Conservation (phyloP, 2,888 invertebrate species). For the Cephus spinipes region DNA sequence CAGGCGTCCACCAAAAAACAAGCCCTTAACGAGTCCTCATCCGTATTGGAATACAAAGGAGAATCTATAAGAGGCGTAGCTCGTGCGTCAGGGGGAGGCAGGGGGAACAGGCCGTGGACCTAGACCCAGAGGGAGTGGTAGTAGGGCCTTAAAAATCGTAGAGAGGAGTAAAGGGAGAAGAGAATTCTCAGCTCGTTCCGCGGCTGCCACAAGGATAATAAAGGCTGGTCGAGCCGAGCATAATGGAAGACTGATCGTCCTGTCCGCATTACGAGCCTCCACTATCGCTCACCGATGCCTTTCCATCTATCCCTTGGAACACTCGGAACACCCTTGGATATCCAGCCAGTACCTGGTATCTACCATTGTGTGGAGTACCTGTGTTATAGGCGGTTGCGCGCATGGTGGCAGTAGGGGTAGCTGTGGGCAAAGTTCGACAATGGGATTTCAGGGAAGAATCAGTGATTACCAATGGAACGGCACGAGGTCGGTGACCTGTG, state of each 20-base stretch:
- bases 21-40: constrained; percentile 1
- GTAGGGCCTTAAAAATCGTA: too few relatives aligned
- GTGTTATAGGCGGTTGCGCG: too few relatives aligned
- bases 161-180: not conserved
- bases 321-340: not conserved
- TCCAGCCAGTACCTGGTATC: not conserved
- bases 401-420: too few relatives aligned
- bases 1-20: too few relatives aligned
- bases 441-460: too few relatives aligned
- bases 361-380: too few relatives aligned
- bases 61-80: not conserved
- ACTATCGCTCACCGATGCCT: constrained; percentile 38
- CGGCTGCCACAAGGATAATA: constrained; percentile 30
- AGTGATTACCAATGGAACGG: too few relatives aligned
- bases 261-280: constrained; percentile 32
- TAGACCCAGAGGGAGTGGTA: too few relatives aligned
- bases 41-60: not conserved
- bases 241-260: constrained; percentile 46
- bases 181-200: constrained; percentile 11
- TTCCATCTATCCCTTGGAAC: constrained; percentile 25
- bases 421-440: too few relatives aligned
- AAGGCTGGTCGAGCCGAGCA: constrained; percentile 36
- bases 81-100: too few relatives aligned
- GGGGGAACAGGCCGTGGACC: too few relatives aligned
- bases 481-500: too few relatives aligned